Conservation (phyloP, 2,888 invertebrate genomes). For the Drosophila cracens region DNA sequence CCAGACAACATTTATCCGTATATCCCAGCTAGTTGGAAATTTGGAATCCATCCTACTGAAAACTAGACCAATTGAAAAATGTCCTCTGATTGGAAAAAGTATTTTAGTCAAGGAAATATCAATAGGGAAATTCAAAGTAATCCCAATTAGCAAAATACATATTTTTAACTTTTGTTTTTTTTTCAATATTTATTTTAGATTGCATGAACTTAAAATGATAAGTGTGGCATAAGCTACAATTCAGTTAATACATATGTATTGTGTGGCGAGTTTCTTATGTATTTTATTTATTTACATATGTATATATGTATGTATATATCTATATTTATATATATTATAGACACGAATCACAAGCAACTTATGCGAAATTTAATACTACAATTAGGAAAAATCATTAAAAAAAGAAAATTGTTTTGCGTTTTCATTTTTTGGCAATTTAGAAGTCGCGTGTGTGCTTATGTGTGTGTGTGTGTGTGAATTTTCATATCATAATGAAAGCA, state of each 20-base stretch:
- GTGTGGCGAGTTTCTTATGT: background rate
- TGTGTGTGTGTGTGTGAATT: constrained; percentile 10
- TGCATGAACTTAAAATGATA: constrained; percentile 46
- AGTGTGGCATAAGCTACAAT: constrained; percentile 21
- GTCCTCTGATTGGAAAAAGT: background rate
- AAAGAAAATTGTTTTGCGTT: constrained; percentile 19
- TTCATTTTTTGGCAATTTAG: constrained; percentile 62
- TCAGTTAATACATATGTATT: constrained; percentile 38
- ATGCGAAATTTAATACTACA: constrained; percentile 66
- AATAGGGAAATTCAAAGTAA: background rate
- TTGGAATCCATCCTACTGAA: fast-evolving
- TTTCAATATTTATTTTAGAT: constrained; percentile 48
- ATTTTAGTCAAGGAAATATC: background rate
- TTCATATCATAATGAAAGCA: constrained; percentile 13
- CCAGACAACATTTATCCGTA: constrained; percentile 1
- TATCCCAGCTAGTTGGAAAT: background rate
- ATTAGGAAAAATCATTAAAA: constrained; percentile 52
- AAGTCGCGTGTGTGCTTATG: constrained; percentile 23
- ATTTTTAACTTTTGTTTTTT: background rate
- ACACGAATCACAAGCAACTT: constrained; percentile 63
- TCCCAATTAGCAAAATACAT: background rate
- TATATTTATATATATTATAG: constrained; percentile 13
- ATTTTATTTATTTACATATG: background rate
- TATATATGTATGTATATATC: constrained; percentile 2
- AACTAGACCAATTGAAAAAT: background rate